Conservation (phyloP, 2,797 vertebrate species). For the Xerus rutilus region DNA sequence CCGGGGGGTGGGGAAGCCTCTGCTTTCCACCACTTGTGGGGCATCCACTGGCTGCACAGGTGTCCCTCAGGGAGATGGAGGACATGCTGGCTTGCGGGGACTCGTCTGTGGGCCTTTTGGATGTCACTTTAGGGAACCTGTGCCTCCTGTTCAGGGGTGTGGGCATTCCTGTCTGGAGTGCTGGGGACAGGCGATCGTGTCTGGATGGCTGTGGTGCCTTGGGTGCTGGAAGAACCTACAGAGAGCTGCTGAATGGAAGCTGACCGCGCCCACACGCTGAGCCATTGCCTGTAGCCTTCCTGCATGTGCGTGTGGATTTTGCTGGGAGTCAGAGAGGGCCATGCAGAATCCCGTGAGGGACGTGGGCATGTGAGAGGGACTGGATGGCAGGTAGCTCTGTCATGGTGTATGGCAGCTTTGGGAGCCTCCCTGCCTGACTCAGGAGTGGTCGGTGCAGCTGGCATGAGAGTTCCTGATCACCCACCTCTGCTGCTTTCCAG, state of each 20-base stretch:
- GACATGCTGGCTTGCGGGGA: neutral
- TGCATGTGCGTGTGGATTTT: neutral
- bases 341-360: neutral
- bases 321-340: neutral
- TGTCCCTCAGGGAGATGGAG: neutral
- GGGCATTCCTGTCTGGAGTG: neutral
- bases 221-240: too few species aligned
- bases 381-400: neutral
- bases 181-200: neutral
- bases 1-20: neutral
- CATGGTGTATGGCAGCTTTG: neutral
- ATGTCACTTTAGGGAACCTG: neutral
- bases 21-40: neutral
- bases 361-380: neutral
- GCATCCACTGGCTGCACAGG: neutral
- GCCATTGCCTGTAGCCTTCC: neutral
- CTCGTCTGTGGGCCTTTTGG: accelerated
- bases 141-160: too few species aligned
- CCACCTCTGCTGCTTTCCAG: neutral
- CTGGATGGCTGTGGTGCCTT: neutral
- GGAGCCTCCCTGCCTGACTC: neutral
- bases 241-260: neutral
- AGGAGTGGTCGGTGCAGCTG: neutral
- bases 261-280: neutral
- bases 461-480: neutral